Percentiles rank a stretch among this genome's conserved stretches.
phyloP scores from a whole-genome alignment of 1,140 invertebrate species.

The Ericerus pela region DNA sequence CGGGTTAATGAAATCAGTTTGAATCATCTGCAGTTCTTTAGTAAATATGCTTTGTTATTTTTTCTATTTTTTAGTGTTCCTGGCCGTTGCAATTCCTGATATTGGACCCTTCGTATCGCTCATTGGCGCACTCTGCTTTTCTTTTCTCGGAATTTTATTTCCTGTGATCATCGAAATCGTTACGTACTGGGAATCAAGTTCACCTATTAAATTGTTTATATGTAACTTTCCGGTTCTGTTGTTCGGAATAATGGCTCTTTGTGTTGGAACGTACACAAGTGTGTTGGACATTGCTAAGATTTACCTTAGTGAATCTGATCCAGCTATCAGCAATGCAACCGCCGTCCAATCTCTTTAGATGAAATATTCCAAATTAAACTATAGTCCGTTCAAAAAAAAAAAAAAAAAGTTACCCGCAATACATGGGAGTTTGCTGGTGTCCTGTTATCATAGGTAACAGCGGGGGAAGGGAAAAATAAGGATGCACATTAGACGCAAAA shows the following conservation, averaged over 20 bases:
- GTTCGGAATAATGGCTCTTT: constrained; percentile 56
- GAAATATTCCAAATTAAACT: too few relatives aligned
- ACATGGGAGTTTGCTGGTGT: too few relatives aligned
- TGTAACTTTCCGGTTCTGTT: constrained; percentile 59
- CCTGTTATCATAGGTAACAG: too few relatives aligned
- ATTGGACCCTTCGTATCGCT: constrained; percentile 82
- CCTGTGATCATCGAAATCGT: constrained; percentile 78
- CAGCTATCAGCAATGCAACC: too few relatives aligned
- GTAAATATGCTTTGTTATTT: neutral
- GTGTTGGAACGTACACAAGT: constrained; percentile 65
- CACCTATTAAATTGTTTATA: constrained; percentile 50
- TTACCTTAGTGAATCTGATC: too few relatives aligned
- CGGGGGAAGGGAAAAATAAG: too few relatives aligned
- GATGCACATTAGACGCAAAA: too few relatives aligned
- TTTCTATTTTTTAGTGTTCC: constrained; percentile 21
- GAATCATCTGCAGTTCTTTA: neutral
- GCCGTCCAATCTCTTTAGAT: too few relatives aligned
- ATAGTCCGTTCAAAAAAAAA: too few relatives aligned
- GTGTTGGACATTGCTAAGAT: constrained; percentile 43
- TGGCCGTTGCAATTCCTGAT: constrained; percentile 73
- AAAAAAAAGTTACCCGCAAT: too few relatives aligned
- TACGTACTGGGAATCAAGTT: constrained; percentile 50
- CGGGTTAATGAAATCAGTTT: neutral
- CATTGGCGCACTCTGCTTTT: constrained; percentile 88
- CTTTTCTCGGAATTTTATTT: constrained; percentile 77